A percentile compares a stretch with the other conserved stretches of the same genome.
Evolutionary conservation across 2,113 vertebrate genomes (phyloP).

Genomic region (Xenus cinereus): DNA sequence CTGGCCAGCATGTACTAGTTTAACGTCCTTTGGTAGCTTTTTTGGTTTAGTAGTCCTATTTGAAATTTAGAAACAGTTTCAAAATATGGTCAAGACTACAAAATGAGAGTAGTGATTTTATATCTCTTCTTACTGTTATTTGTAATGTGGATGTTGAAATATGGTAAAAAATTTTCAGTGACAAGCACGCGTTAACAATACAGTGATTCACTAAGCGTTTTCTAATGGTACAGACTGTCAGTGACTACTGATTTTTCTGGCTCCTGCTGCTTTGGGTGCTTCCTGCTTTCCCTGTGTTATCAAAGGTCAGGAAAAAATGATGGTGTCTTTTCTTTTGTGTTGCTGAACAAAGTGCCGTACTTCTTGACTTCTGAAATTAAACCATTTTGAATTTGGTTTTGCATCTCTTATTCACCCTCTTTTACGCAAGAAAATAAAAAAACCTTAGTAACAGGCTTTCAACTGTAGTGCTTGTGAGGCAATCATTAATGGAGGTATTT

Average conservation of each 20-base stretch:
- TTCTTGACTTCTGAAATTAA: slow-evolving; percentile 4
- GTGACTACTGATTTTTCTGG: not conserved
- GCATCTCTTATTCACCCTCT: not conserved
- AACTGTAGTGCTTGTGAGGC: slow-evolving; percentile 24
- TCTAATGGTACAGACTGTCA: not conserved
- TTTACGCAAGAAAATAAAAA: slow-evolving; percentile 23
- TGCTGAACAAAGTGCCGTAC: not conserved
- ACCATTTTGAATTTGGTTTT: not conserved
- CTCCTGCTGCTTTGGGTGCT: not conserved
- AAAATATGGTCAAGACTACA: not conserved
- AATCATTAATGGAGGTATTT: slow-evolving; percentile 63
- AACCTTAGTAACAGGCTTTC: slow-evolving; percentile 56
- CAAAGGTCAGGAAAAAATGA: not conserved
- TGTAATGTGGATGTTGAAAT: not conserved
- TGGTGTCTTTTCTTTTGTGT: not conserved
- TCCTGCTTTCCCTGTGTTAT: not conserved
- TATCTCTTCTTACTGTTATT: not conserved
- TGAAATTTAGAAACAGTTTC: not conserved
- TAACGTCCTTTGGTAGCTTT: not conserved
- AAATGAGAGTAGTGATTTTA: not conserved
- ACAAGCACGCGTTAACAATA: accelerated
- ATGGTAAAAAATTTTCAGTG: not conserved
- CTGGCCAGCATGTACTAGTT: not conserved
- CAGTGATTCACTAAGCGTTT: not conserved
- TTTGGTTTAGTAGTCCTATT: not conserved